Base-by-base conservation (phyloP, 1,140 invertebrate genomes). In the Drosophila miranda region DNA sequence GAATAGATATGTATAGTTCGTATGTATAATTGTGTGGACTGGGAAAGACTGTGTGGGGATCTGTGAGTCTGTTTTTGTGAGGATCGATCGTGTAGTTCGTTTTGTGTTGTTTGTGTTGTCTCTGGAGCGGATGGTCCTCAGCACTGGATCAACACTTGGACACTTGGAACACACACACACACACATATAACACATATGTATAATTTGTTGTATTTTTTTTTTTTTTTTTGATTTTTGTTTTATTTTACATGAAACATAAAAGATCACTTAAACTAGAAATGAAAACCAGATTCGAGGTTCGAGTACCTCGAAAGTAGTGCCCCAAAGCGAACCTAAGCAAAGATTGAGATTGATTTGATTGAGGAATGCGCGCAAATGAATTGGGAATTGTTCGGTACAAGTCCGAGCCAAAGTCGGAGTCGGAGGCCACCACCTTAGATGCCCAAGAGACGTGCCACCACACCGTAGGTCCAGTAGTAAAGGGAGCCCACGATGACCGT, bases 401-500 rank as follows among this genome's bases (percentile, higher is more conserved):
- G 7, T 4, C 11, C 34, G 34, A 38, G 4, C 11, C 3, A 8
- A 30, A 38, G 34, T 34, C 30, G 9, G 11, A 38, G 34, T 38
- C 34, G 34, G 34, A 13, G 16, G 26, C 23, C 43, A 44, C 13
- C 42, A 14, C n/a, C 45, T 72, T 16, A 88, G 46, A 75, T 60
- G 57, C 70, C 78, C 41, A 83, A 28, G 11, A 87, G 56, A 42
- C 82, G 82, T 21, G 71, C 26, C 44, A 92, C 8, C 49, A 74
- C 13, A 69, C 92, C 77, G 90, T 69, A 89, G 75, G 82, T 74
- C 91, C 93, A 67, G 92, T 67, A 90, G 28, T 50, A 54, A 0
- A 93, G 48, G 7, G 92, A 71, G 41, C 92, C 77, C 59, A 93
- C 91, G 78, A 93, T 92, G 48, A 93, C 81, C 8, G 91, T 76